phyloP scores from a whole-genome alignment of 2,888 invertebrate genomes.

The Nomada fucata region DNA sequence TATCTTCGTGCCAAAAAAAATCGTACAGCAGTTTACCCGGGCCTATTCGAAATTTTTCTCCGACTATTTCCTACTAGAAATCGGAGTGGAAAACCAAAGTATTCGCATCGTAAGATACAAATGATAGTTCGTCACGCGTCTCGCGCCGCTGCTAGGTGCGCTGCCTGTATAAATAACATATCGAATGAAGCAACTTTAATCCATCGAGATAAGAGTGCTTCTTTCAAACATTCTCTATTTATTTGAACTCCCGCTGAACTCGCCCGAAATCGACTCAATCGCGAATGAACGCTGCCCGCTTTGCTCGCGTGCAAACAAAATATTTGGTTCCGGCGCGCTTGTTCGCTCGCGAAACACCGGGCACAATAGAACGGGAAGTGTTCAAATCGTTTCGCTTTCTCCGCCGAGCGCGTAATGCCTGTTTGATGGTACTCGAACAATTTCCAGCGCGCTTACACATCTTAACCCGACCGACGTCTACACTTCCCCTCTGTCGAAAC shows the following conservation, averaged over 20 bases:
- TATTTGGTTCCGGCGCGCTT: background rate
- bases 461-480: background rate
- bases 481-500: slow-evolving; percentile 19
- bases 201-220: background rate
- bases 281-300: background rate
- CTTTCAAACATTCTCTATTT: background rate
- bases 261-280: background rate
- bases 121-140: no score
- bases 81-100: no score
- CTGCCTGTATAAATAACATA: no score
- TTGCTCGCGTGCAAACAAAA: background rate
- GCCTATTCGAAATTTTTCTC: no score
- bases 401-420: slow-evolving; percentile 8
- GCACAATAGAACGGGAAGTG: slow-evolving; percentile 6
- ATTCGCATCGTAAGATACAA: no score
- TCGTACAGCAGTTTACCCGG: no score
- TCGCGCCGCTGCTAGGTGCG: no score
- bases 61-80: no score
- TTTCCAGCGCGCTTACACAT: slow-evolving; percentile 21
- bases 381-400: slow-evolving; percentile 28
- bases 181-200: background rate
- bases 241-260: background rate
- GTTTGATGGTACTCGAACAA: slow-evolving; percentile 52
- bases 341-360: slow-evolving; percentile 15
- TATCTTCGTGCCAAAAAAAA: background rate